These are phyloP conservation scores for Norana najaformis DNA, from an alignment of 2,888 invertebrate species.

Conservation along the genomic window DNA sequence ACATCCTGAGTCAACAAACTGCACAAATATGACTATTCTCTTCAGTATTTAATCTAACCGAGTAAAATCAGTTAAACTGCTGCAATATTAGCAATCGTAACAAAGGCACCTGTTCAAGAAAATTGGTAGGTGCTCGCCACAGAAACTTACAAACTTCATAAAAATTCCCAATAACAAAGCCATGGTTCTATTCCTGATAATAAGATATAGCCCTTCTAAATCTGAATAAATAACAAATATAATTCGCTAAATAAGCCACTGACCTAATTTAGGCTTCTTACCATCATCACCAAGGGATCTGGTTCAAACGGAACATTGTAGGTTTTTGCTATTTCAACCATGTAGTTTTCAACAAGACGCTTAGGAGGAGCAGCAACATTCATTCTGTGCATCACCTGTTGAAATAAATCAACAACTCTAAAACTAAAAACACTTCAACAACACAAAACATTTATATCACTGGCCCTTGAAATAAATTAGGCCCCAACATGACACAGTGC, in stretches of 20 bases:
- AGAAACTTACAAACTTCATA: neutral
- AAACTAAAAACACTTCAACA: neutral
- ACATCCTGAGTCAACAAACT: no score
- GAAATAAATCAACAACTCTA: neutral
- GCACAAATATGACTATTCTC: no score
- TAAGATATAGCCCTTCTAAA: no score
- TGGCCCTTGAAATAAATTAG: neutral
- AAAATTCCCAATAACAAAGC: neutral
- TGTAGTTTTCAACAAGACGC: slow-evolving; percentile 80
- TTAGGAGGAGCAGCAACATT: slow-evolving; percentile 91
- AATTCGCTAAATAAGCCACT: neutral
- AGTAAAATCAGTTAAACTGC: no score
- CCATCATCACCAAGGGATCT: slow-evolving; percentile 38
- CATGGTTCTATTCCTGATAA: no score
- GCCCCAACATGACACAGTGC: neutral
- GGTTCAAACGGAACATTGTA: slow-evolving; percentile 91
- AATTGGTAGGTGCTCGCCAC: no score
- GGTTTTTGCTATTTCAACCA: slow-evolving; percentile 84
- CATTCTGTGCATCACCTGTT: slow-evolving; percentile 81
- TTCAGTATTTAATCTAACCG: no score
- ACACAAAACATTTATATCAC: neutral
- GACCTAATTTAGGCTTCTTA: neutral
- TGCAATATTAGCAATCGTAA: no score
- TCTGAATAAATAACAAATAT: neutral
- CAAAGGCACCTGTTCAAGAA: no score